Percentiles rank a stretch among this genome's conserved stretches.
Evolutionary conservation across 2,113 vertebrate species (phyloP).

Genomic region (Desmodus rotundus): DNA sequence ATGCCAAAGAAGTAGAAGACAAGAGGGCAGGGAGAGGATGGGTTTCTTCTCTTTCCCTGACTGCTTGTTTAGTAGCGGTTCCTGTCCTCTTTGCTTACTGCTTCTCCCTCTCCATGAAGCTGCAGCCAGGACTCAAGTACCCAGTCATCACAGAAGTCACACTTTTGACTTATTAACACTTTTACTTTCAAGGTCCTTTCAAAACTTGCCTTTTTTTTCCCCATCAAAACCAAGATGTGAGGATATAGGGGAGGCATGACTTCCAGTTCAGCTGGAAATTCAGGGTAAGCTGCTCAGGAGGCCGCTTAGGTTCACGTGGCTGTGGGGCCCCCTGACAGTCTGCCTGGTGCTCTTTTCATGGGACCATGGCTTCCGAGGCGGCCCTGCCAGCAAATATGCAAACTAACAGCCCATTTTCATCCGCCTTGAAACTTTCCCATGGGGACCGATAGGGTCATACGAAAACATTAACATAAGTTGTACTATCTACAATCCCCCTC

Average conservation of each 20-base stretch:
- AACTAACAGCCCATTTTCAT: neutral
- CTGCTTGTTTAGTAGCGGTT: neutral
- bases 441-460: neutral
- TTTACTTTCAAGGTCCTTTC: neutral
- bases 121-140: neutral
- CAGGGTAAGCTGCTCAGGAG: neutral
- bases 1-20: neutral
- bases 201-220: neutral
- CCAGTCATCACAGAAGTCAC: neutral
- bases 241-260: neutral
- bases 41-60: neutral
- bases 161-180: neutral
- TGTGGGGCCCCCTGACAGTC: neutral
- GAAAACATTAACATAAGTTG: neutral
- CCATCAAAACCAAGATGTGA: neutral
- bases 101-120: neutral
- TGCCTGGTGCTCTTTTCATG: neutral
- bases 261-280: neutral
- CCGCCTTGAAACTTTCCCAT: neutral
- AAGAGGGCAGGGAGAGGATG: neutral
- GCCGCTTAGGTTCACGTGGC: neutral
- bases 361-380: neutral
- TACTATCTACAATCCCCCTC: neutral
- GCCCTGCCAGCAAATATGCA: neutral
- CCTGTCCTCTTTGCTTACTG: neutral